These are phyloP conservation scores for Meandrusa payeni DNA, from an alignment of 2,888 invertebrate genomes.

Conservation along the genomic window DNA sequence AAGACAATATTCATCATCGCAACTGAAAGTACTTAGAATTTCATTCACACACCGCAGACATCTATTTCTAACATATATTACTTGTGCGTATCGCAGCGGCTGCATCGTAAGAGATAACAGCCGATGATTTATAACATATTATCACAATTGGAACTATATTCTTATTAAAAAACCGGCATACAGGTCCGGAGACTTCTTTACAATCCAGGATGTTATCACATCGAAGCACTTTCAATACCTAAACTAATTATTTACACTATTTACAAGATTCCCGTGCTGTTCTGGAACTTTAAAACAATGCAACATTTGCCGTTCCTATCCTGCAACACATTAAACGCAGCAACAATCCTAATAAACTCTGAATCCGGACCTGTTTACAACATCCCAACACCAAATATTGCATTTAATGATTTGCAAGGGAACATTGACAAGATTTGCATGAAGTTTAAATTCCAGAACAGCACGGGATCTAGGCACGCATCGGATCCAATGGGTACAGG, in stretches of 20 bases:
- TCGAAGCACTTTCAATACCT: not conserved
- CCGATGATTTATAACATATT: no score
- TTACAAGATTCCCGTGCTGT: slow-evolving; percentile 14
- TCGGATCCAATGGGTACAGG: no score
- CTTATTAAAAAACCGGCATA: not conserved
- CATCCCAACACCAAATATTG: not conserved
- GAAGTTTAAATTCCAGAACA: slow-evolving; percentile 16
- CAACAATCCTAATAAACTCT: not conserved
- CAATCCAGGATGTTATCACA: not conserved
- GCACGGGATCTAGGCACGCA: slow-evolving; percentile 2
- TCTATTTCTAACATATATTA: no score
- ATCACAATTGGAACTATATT: no score
- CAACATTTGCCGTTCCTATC: slow-evolving; percentile 14
- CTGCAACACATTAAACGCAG: slow-evolving; percentile 9
- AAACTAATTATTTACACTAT: slow-evolving; percentile 15
- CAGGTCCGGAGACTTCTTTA: slow-evolving; percentile 8
- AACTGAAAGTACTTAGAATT: no score
- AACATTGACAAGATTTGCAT: slow-evolving; percentile 11
- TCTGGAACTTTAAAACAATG: slow-evolving; percentile 17
- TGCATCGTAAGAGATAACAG: no score
- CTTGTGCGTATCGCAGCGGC: slow-evolving; percentile 5
- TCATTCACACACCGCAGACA: no score
- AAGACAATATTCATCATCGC: no score
- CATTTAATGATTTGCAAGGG: slow-evolving; percentile 13
- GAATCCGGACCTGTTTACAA: not conserved